These are phyloP conservation scores for Hemiscyllium ocellatum DNA, from an alignment of 2,113 vertebrate genomes.

Conservation along the genomic window DNA sequence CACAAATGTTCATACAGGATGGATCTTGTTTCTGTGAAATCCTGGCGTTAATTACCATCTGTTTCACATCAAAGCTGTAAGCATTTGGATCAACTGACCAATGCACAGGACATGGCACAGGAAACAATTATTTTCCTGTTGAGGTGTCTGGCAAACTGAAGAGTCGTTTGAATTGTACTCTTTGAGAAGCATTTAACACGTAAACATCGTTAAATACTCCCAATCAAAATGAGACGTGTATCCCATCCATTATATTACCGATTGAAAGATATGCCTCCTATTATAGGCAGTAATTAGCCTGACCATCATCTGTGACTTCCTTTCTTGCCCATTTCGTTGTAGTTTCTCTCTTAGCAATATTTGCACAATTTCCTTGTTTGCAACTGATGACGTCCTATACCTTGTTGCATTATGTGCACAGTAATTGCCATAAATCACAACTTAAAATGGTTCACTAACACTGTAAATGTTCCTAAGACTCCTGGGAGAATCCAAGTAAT, in stretches of 20 bases:
- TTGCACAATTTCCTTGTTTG: not conserved
- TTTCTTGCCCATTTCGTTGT: not conserved
- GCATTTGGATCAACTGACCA: not conserved
- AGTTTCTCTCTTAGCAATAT: not conserved
- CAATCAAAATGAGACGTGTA: not conserved
- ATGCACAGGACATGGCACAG: not conserved
- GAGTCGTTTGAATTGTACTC: not conserved
- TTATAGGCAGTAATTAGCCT: not conserved
- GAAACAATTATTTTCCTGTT: slow-evolving; percentile 13
- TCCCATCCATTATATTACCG: not conserved
- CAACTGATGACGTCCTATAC: not conserved
- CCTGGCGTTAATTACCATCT: slow-evolving; percentile 28
- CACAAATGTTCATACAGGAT: slow-evolving; percentile 1
- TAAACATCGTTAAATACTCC: slow-evolving; percentile 6
- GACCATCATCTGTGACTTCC: not conserved
- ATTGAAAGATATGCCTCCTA: not conserved
- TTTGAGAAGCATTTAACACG: not conserved
- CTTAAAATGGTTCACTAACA: not conserved
- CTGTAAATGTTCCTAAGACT: not conserved
- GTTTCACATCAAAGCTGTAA: slow-evolving; percentile 32
- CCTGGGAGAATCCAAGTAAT: not conserved
- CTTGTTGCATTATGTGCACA: not conserved
- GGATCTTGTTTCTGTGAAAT: not conserved
- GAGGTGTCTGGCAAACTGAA: not conserved
- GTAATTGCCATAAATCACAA: not conserved